phyloP scores from a whole-genome alignment of 2,888 invertebrate genomes.

The Autographa pulchrina region DNA sequence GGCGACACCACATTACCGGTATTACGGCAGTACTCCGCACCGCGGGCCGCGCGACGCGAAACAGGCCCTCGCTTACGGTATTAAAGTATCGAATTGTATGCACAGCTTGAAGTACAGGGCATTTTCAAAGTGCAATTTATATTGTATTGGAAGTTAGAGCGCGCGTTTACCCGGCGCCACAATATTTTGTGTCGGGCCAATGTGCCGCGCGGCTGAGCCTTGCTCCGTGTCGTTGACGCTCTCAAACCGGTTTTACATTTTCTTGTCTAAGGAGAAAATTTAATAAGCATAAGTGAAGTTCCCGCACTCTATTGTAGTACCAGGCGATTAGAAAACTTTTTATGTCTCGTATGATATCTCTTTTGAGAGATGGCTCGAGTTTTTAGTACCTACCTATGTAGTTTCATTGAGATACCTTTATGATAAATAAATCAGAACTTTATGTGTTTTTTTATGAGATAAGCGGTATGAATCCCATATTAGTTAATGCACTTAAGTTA shows the following conservation, averaged over 20 bases:
- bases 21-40: slow-evolving; percentile 79
- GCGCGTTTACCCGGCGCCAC: slow-evolving; percentile 79
- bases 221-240: slow-evolving; percentile 68
- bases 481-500: background rate
- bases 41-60: slow-evolving; percentile 62
- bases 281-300: slow-evolving; percentile 80
- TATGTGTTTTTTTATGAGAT: slow-evolving; percentile 18
- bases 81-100: slow-evolving; percentile 81
- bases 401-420: slow-evolving; percentile 54
- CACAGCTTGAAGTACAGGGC: slow-evolving; percentile 78
- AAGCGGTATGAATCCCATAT: slow-evolving; percentile 12
- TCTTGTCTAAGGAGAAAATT: slow-evolving; percentile 77
- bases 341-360: slow-evolving; percentile 52
- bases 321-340: slow-evolving; percentile 72
- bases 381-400: slow-evolving; percentile 26
- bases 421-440: slow-evolving; percentile 60
- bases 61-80: slow-evolving; percentile 71
- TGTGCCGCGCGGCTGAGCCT: slow-evolving; percentile 78
- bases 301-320: slow-evolving; percentile 66
- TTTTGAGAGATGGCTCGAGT: slow-evolving; percentile 50
- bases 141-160: slow-evolving; percentile 88
- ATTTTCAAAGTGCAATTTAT: slow-evolving; percentile 89
- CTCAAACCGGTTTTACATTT: slow-evolving; percentile 75
- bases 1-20: slow-evolving; percentile 89
- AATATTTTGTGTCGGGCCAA: slow-evolving; percentile 85